These are phyloP conservation scores for Pterostichus niger DNA, from an alignment of 2,888 invertebrate genomes.

Conservation along the genomic window DNA sequence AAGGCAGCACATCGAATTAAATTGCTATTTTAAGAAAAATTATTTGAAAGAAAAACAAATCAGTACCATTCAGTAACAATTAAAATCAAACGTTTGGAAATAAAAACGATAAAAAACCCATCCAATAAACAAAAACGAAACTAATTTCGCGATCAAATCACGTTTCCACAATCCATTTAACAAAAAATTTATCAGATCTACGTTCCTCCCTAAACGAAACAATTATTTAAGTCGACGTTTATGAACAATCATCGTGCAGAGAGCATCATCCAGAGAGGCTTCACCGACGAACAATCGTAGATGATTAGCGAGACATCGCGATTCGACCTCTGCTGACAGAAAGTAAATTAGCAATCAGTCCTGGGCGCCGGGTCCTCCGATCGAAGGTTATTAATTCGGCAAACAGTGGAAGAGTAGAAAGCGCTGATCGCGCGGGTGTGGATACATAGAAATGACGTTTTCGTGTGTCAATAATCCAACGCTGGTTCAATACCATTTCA, in stretches of 20 bases:
- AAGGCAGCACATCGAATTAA: neutral
- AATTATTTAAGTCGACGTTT: conserved; percentile 50
- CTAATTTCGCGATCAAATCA: conserved; percentile 40
- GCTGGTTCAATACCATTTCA: conserved; percentile 66
- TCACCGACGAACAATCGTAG: conserved; percentile 36
- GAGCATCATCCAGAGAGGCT: conserved; percentile 4
- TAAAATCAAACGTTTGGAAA: conserved; percentile 6
- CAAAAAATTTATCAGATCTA: conserved; percentile 33
- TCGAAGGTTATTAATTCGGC: conserved; percentile 59
- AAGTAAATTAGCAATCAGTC: conserved; percentile 65
- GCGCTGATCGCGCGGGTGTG: conserved; percentile 45
- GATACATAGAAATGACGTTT: conserved; percentile 66
- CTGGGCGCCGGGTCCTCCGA: conserved; percentile 11
- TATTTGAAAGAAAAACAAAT: too few species aligned
- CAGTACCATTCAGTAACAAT: neutral
- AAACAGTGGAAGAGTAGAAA: conserved; percentile 44
- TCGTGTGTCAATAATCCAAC: conserved; percentile 66
- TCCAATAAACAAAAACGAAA: conserved; percentile 40
- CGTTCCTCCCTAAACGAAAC: conserved; percentile 18
- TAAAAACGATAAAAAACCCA: conserved; percentile 3
- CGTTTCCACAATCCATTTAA: conserved; percentile 38
- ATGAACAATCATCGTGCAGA: conserved; percentile 16
- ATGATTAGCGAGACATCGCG: conserved; percentile 57
- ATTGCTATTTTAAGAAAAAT: neutral
- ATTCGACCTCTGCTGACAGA: conserved; percentile 53